Evolutionary conservation across 2,113 vertebrate species (phyloP), one percentile per base, ranked within the genome.

Genomic region (Promerops cafer): DNA sequence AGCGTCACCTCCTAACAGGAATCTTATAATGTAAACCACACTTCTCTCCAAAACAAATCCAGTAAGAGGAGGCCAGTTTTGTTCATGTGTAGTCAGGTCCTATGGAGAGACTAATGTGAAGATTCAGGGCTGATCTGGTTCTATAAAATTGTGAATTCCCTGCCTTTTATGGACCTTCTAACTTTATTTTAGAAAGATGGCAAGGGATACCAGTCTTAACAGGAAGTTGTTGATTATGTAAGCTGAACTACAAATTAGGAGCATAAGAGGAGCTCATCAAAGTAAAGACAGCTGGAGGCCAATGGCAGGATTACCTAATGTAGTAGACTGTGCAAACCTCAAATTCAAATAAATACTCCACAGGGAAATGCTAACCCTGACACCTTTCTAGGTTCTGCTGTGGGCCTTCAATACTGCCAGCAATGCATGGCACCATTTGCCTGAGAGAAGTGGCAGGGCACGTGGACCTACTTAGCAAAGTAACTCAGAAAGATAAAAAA

Each of bases 391-490:
- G 60, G 30, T 47, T 65, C 28, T 3, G 1, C 65, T 68, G 3
- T 60, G 47, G 30, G 24, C 42, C 52, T 90, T 82, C 54, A 83
- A 8, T 56, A 39, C 14, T 49, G 52, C 66, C 77, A 54, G 40
- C 42, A 68, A 27, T 5, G 24, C 42, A 35, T 0, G 2, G 33
- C 22, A 37, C 13, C 6, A 8, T 59, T 68, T 63, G 21, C 39
- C 53, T 16, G 22, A 47, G 33, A 44, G 47, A 45, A 63, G 74
- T 19, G 64, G 19, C 53, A 77, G 54, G 22, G 30, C 16, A 17
- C 3, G 39, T 0, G 3, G n/a, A 53, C 0, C 0, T 61, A 21
- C 13, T 63, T 30, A 45, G 18, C 33, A 33, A 56, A 90, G 42
- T 31, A 30, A 63, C 23, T 40, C 33, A 31, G 31, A 39, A 61